Base-by-base conservation (phyloP, 1,140 invertebrate genomes). In the Hyles vespertilio region DNA sequence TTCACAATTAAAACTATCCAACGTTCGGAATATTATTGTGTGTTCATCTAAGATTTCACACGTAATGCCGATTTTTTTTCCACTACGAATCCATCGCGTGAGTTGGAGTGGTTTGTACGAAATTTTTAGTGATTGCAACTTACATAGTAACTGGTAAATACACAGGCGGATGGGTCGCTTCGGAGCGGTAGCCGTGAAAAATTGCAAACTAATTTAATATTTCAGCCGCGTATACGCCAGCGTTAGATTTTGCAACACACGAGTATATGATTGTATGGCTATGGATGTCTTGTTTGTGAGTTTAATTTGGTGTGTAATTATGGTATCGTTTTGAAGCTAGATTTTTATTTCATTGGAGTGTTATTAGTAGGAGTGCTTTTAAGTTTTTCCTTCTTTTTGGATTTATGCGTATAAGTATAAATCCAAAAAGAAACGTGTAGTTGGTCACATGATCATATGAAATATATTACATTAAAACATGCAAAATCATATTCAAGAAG, bases 201-300 rank as follows among this genome's bases (percentile, higher is more conserved):
- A 65, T 58, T 60, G 57, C 65, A 50, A 58, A 43, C 45, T 58
- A 59, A 65, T 67, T 67, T 59, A 61, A 63, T 65, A 70, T 70
- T 63, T 61, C 22, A 52, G 52, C 45, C 54, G 57, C 69, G 69
- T 67, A 63, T 55, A 8, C 8, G 12, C 40, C 36, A 7, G 10
- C 51, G 34, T 11, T 34, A 5, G 5, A 22, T 54, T 43, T 54
- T 44, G 52, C 52, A 45, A 54, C 11, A 12, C 22, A 45, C 40
- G 5, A 2, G 47, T 22, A 22, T 11, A 12, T 11, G 11, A 47
- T 12, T 12, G 46, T 12, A n/a, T 10, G 6, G 7, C 6, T 12
- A n/a, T 10, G 6, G 7, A 47, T 9, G 46, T n/a, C 6, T 47
- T 47, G 10, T 47, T 47, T 6, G 46, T 12, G 5, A 5, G 10